Evolutionary conservation across 2,797 vertebrate species (phyloP), one percentile per base, ranked within the genome.

Genomic region (Malurus splendens): DNA sequence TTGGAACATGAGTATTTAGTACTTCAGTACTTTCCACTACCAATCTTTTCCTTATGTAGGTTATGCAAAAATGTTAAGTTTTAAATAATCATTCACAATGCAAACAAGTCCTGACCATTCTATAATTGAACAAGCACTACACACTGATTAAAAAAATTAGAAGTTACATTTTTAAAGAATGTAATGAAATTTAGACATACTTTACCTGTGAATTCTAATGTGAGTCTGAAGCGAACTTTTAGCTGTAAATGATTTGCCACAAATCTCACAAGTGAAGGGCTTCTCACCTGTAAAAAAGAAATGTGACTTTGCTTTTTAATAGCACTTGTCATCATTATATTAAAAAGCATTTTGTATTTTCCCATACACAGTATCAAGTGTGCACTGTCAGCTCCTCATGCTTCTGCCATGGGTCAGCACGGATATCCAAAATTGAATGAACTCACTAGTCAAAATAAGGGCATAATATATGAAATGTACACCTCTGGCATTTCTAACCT

Each of bases 201-300:
- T 57, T 80, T 96, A 99, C 99, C 98, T 98, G 97, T 99, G 99
- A 82, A 99, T 99, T 92, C 98, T 97, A 96, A 99, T 99, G 92
- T 99, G 99, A 33, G 98, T 99, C 97, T 99, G 99, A 93, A 99
- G 97, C 24, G 99, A 99, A 96, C 98, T 99, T 97, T 99, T 99
- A 88, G 98, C 98, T 74, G 99, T 99, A 92, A 99, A 99, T 89
- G 99, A 99, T 94, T 99, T 99, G 57, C 99, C 99, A 96, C 99
- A 99, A 78, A 99, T 99, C 96, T 99, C 99, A 96, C 99, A 99
- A 8, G 99, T 99, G 89, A 99, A 99, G 41, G 99, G 99, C 92
- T 98, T 99, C 97, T 99, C 99, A 86, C 99, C 99, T 99, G 96
- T 38, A 85, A 95, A 73, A 90, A 93, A n/a, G 60, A 78, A 78